These are phyloP conservation scores for Aethina tumida DNA, from an alignment of 1,140 invertebrate species.

Conservation along the genomic window DNA sequence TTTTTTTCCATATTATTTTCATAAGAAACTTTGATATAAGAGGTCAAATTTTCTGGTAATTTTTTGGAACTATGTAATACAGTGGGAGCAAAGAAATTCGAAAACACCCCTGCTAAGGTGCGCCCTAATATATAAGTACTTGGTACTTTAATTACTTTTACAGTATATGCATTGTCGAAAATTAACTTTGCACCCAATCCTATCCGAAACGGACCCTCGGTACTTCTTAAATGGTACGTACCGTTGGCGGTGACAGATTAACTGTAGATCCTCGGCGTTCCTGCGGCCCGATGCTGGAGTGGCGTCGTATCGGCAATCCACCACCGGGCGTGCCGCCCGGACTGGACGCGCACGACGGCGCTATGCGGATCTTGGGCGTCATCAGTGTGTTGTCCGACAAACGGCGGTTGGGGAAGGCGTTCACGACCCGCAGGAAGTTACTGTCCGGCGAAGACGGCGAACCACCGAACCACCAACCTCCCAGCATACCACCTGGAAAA, in stretches of 20 bases:
- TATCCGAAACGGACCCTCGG: no score
- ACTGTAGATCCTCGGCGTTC: constrained; percentile 74
- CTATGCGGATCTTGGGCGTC: constrained; percentile 77
- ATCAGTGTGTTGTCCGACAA: constrained; percentile 86
- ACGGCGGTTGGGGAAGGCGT: constrained; percentile 69
- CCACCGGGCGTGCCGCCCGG: constrained; percentile 75
- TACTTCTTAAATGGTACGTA: no score
- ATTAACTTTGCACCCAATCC: no score
- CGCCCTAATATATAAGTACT: no score
- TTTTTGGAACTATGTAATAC: no score
- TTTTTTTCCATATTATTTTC: no score
- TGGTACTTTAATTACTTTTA: no score
- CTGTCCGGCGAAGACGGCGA: constrained; percentile 70
- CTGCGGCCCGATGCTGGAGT: constrained; percentile 82
- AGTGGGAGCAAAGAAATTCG: no score
- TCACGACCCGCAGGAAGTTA: constrained; percentile 76
- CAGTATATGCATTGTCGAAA: no score
- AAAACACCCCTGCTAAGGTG: no score
- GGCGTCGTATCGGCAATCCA: constrained; percentile 70
- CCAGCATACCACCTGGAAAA: constrained; percentile 47
- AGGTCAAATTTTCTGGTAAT: no score
- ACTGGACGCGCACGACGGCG: constrained; percentile 74
- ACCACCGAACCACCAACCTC: constrained; percentile 62
- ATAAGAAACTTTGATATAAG: no score
- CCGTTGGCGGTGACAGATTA: constrained; percentile 78